Percentiles rank a stretch among this genome's conserved stretches.
Evolutionary conservation across 2,113 vertebrate genomes (phyloP).

Genomic region (Psammodynastes pulverulentus): DNA sequence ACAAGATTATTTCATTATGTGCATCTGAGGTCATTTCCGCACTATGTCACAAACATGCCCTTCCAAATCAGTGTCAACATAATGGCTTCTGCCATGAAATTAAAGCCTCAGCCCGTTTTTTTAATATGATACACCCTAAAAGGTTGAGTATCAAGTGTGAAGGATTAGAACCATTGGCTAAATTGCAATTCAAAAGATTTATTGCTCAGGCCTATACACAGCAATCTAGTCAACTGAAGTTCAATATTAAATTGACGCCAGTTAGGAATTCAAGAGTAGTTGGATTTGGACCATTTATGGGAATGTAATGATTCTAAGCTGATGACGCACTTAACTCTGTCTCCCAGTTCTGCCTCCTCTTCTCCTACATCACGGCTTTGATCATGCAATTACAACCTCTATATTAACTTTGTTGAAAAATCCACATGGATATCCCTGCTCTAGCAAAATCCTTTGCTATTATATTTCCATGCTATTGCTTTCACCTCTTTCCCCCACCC

Average conservation of each 20-base stretch:
- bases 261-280: background rate
- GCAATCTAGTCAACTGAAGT: background rate
- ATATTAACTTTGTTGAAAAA: background rate
- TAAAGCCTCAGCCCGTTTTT: background rate
- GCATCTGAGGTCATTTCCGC: background rate
- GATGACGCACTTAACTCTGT: background rate
- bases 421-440: background rate
- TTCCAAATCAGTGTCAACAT: background rate
- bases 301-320: background rate
- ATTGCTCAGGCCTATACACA: background rate
- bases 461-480: background rate
- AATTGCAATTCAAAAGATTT: background rate
- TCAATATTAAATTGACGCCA: background rate
- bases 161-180: background rate
- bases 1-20: background rate
- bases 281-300: background rate
- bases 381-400: background rate
- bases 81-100: background rate
- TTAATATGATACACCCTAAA: background rate
- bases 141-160: background rate
- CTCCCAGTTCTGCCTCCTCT: background rate
- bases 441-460: background rate
- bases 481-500: background rate
- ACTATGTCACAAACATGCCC: background rate
- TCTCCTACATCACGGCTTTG: background rate